Conservation (phyloP, 1,140 invertebrate genomes). For the Philopotamus ludificatus region DNA sequence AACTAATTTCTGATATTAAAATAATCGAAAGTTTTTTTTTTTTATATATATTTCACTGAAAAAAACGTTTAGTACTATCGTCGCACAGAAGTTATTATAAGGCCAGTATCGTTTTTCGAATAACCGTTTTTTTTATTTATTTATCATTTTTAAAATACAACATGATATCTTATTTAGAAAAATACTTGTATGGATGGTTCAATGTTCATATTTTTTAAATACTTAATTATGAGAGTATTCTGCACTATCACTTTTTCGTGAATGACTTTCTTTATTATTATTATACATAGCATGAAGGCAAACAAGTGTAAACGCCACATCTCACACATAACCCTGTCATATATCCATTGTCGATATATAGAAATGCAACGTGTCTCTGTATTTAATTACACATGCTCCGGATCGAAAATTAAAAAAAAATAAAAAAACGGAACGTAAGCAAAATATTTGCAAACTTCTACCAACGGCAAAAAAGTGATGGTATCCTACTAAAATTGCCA, state of each 20-base stretch:
- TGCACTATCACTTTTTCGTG: background rate
- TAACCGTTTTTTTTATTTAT: no score
- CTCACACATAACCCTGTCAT: slow-evolving; percentile 19
- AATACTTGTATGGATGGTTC: background rate
- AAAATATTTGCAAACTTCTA: slow-evolving; percentile 20
- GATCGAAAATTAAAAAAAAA: no score
- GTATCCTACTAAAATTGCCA: slow-evolving; percentile 34
- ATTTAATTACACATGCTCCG: background rate
- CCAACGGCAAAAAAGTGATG: slow-evolving; percentile 20
- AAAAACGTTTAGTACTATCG: no score
- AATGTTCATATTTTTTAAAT: no score
- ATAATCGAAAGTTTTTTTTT: slow-evolving; percentile 2
- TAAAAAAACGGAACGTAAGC: slow-evolving; percentile 1
- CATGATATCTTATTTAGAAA: no score
- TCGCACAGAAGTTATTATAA: no score
- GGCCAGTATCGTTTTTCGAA: no score
- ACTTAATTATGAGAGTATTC: background rate
- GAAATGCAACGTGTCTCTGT: background rate
- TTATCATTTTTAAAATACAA: no score
- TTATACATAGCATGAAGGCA: no score
- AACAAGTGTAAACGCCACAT: slow-evolving; percentile 3
- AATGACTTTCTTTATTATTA: no score
- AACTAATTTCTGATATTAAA: slow-evolving; percentile 7
- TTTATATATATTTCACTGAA: no score
- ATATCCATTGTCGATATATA: slow-evolving; percentile 3